Percentiles rank a stretch among this genome's conserved stretches.
phyloP scores from a whole-genome alignment of 2,113 vertebrate genomes.

The Sinocyclocheilus anophthalmus region DNA sequence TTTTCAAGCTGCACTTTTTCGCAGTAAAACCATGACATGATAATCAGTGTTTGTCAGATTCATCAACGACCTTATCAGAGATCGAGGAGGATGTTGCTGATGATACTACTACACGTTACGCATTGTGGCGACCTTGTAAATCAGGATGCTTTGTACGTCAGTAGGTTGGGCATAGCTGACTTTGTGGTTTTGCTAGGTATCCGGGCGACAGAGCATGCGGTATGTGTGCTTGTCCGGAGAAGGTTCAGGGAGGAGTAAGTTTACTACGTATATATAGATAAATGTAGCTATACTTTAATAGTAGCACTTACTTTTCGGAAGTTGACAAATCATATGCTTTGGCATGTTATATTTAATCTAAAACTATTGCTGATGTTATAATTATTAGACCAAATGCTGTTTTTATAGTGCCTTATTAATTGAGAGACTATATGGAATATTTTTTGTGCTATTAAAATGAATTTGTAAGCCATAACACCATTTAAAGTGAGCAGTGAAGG shows the following conservation, averaged over 20 bases:
- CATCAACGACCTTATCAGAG: not conserved
- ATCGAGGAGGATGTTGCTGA: not conserved
- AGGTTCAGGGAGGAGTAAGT: not conserved
- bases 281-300: not conserved
- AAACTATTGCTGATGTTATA: not conserved
- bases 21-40: not conserved
- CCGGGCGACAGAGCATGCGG: constrained; percentile 72
- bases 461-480: not conserved
- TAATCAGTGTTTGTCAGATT: not conserved
- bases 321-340: not conserved
- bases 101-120: not conserved
- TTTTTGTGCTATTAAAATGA: not conserved
- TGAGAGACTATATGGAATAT: not conserved
- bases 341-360: not conserved
- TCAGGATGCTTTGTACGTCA: not conserved
- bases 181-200: constrained; percentile 67
- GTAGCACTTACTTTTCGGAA: not conserved
- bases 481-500: not conserved
- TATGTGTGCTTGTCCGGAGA: constrained; percentile 57
- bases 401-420: not conserved
- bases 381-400: not conserved
- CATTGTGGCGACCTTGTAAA: constrained; percentile 39
- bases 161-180: not conserved
- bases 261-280: not conserved
- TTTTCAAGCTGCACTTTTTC: constrained; percentile 25